phyloP scores from a whole-genome alignment of 2,888 invertebrate genomes.

The Stomorhina lunata region DNA sequence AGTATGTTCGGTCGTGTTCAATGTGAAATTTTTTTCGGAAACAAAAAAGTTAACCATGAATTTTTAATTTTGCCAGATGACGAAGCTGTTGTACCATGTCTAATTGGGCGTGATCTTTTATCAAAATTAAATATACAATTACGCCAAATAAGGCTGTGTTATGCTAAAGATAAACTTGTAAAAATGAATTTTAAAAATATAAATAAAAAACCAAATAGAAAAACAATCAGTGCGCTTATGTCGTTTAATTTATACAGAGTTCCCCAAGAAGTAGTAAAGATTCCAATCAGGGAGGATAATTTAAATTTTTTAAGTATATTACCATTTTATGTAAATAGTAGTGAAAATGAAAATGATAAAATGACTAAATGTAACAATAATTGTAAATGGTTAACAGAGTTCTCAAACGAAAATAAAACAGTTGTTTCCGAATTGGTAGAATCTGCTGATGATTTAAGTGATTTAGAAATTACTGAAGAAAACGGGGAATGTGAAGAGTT shows the following conservation, averaged over 20 bases:
- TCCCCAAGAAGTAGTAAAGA: no score
- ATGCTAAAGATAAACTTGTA: background rate
- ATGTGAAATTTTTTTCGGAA: background rate
- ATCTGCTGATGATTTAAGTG: no score
- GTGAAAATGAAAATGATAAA: no score
- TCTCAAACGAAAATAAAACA: no score
- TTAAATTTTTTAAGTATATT: no score
- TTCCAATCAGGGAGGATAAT: no score
- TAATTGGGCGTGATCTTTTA: background rate
- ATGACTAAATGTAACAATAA: no score
- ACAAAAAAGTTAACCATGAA: background rate
- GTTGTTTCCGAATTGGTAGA: no score
- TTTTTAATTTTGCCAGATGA: constrained; percentile 9
- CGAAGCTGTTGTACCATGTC: background rate
- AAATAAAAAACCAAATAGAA: background rate
- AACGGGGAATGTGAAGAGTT: no score
- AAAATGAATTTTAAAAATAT: background rate
- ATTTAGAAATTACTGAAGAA: no score
- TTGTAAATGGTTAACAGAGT: no score
- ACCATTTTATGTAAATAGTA: no score
- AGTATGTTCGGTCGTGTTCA: background rate
- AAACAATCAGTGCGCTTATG: constrained; percentile 4
- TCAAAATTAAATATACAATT: background rate
- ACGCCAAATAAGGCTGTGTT: background rate
- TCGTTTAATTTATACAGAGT: background rate